Conservation (phyloP, 2,797 vertebrate species). For the Gymnothorax reevesii region DNA sequence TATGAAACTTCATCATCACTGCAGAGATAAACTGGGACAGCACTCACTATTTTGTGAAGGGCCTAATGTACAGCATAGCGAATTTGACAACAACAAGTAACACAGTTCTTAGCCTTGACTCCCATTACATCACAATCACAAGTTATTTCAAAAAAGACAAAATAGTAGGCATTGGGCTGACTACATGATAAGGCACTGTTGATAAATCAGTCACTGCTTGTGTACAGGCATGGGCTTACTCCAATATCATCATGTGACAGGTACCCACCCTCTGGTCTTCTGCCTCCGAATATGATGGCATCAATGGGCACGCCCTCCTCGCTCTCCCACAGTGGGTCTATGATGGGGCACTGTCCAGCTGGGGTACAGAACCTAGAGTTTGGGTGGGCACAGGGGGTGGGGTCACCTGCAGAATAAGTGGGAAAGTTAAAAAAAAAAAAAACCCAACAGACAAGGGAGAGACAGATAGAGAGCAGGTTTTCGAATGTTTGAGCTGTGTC, state of each 20-base stretch:
- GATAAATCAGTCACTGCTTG: background rate
- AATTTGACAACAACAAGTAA: background rate
- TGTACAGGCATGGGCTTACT: background rate
- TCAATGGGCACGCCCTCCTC: conserved; percentile 90
- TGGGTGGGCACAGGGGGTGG: conserved; percentile 80
- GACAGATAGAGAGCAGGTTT: background rate
- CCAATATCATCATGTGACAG: background rate
- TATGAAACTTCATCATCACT: background rate
- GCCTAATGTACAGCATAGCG: background rate
- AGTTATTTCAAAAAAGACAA: background rate
- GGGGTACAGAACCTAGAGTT: conserved; percentile 92
- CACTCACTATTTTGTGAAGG: background rate
- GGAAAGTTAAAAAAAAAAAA: background rate
- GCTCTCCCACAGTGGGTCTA: conserved; percentile 88
- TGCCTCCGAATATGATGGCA: conserved; percentile 89
- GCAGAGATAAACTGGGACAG: background rate
- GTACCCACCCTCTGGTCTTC: conserved; percentile 82
- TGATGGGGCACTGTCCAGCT: conserved; percentile 87
- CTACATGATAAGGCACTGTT: background rate
- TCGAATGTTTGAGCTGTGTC: background rate
- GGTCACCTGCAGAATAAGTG: conserved; percentile 66
- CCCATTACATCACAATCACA: background rate
- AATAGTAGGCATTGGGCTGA: background rate
- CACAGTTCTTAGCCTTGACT: background rate
- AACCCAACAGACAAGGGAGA: background rate